Evolutionary conservation across 1,140 invertebrate genomes (phyloP).

Genomic region (Littorina saxatilis): DNA sequence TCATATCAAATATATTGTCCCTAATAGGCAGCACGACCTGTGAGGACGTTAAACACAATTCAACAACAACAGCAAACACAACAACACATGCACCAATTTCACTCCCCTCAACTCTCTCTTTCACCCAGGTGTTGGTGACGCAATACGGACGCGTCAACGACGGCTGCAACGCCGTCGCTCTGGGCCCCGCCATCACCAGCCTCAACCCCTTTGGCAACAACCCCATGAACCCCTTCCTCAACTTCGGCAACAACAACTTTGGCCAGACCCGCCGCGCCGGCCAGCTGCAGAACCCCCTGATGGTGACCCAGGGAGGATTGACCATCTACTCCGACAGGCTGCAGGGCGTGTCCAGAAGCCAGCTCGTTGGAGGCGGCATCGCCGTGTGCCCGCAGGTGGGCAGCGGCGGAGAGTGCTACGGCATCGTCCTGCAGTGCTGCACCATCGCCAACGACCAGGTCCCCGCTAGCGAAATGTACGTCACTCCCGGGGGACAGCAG

Average conservation of each 20-base stretch:
- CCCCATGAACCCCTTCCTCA: not conserved
- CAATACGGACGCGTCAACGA: not conserved
- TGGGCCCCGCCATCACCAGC: constrained; percentile 7
- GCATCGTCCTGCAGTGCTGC: not conserved
- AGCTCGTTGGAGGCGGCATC: not conserved
- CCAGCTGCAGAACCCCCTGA: not conserved
- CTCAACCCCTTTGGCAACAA: not conserved
- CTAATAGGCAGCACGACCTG: no score
- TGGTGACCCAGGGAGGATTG: not conserved
- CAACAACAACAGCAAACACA: no score
- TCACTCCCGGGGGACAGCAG: no score
- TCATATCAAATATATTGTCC: no score
- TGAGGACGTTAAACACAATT: no score
- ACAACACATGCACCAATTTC: no score
- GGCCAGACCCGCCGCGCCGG: not conserved
- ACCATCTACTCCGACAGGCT: not conserved
- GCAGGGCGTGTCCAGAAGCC: not conserved
- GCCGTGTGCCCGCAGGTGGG: not conserved
- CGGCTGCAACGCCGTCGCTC: not conserved
- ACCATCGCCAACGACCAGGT: not conserved
- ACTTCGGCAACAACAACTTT: not conserved
- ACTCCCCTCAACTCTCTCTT: no score
- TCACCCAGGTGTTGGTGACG: constrained; percentile 10
- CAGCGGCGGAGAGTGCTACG: not conserved
- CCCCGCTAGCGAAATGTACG: not conserved